Evolutionary conservation across 2,797 vertebrate genomes (phyloP).

Genomic region (Rhadinocentrus ornatus): DNA sequence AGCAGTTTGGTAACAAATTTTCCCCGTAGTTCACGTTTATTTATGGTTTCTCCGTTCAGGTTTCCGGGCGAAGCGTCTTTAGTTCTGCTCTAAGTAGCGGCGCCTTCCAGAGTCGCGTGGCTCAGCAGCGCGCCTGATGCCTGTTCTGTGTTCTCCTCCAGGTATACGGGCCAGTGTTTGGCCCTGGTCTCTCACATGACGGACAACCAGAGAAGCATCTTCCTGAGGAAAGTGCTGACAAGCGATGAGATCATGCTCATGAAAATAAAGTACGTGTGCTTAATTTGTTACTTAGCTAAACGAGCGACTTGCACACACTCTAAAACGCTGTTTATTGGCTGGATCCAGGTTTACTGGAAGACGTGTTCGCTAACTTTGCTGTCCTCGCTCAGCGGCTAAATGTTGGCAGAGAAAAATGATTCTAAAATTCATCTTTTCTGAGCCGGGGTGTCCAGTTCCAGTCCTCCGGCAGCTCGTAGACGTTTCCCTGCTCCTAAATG

Average conservation of each 20-base stretch:
- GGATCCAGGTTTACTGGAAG: background rate
- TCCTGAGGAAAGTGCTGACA: conserved; percentile 91
- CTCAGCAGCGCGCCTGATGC: too few relatives aligned
- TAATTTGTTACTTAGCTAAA: background rate
- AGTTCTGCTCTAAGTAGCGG: too few relatives aligned
- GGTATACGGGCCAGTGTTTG: conserved; percentile 95
- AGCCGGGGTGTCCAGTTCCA: too few relatives aligned
- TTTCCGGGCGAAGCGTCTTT: too few relatives aligned
- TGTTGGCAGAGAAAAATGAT: background rate
- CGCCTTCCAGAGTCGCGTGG: too few relatives aligned
- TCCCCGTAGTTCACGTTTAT: too few relatives aligned
- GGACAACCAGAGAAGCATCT: conserved; percentile 94
- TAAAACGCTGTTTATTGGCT: background rate
- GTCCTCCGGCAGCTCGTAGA: too few relatives aligned
- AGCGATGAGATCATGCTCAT: conserved; percentile 92
- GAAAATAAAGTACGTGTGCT: conserved; percentile 90
- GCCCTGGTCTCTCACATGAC: conserved; percentile 94
- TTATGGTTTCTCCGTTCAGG: too few relatives aligned
- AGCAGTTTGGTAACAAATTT: too few relatives aligned
- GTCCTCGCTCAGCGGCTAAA: background rate
- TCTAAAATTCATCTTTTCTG: background rate
- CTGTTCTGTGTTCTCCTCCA: conserved; percentile 57
- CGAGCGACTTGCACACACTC: background rate
- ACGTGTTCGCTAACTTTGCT: too few relatives aligned
- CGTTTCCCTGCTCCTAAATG: too few relatives aligned